Conservation (phyloP, 1,140 invertebrate species). For the Ylistrum balloti region DNA sequence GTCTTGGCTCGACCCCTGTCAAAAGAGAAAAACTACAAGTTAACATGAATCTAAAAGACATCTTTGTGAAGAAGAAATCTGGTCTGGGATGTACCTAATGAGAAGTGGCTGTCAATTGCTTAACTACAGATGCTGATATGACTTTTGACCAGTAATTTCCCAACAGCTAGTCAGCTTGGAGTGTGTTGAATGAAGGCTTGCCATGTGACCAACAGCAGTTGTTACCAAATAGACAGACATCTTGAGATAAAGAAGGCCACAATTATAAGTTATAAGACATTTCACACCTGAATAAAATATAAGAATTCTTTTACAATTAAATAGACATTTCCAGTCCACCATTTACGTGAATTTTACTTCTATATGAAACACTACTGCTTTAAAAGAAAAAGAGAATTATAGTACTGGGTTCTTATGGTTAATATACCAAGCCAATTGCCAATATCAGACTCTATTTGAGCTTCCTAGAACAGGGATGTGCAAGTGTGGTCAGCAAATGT, state of each 20-base stretch:
- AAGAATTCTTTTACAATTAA: background rate
- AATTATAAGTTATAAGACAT: background rate
- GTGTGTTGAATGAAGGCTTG: background rate
- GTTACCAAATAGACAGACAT: background rate
- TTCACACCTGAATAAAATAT: too few relatives aligned
- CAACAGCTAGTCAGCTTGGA: background rate
- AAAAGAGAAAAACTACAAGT: slow-evolving; percentile 87
- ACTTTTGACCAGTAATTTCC: background rate
- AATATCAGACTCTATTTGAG: too few relatives aligned
- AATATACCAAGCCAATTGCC: background rate
- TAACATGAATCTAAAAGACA: slow-evolving; percentile 89
- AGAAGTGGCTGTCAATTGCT: background rate
- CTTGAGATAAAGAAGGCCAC: background rate
- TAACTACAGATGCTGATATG: background rate
- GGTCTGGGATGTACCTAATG: slow-evolving; percentile 60
- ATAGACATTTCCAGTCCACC: background rate
- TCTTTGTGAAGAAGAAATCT: slow-evolving; percentile 86
- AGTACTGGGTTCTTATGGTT: background rate
- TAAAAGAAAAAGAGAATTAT: background rate
- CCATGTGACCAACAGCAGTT: background rate
- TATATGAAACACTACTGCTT: background rate
- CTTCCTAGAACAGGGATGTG: too few relatives aligned
- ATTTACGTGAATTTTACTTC: background rate
- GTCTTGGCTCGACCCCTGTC: slow-evolving; percentile 87
- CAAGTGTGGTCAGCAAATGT: too few relatives aligned